Conservation (phyloP, 2,888 invertebrate species). For the Campaea margaritaria region DNA sequence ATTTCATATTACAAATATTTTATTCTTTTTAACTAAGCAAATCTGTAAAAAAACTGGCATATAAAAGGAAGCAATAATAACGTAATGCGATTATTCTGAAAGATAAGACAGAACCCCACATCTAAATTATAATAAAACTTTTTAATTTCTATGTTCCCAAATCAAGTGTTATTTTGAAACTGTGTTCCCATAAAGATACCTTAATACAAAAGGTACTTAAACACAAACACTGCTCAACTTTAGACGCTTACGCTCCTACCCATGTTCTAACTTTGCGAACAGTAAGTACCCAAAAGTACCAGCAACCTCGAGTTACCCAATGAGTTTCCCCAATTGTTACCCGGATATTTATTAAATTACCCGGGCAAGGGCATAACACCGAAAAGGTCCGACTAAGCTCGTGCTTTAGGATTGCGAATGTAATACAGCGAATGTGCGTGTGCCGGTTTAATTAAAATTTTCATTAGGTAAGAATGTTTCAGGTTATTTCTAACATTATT, state of each 20-base stretch:
- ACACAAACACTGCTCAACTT: neutral
- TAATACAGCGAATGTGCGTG: conserved; percentile 41
- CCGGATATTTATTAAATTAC: conserved; percentile 80
- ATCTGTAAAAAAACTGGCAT: too few species aligned
- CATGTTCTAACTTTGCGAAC: neutral
- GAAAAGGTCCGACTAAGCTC: conserved; percentile 66
- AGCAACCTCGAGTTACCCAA: conserved; percentile 45
- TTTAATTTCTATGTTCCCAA: neutral
- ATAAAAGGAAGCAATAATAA: too few species aligned
- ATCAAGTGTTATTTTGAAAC: neutral
- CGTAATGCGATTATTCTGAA: too few species aligned
- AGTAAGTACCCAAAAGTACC: conserved; percentile 1
- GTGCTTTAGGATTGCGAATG: conserved; percentile 51
- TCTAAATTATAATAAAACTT: neutral
- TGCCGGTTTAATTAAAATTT: conserved; percentile 36
- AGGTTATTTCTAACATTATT: conserved; percentile 24
- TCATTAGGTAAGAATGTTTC: conserved; percentile 28
- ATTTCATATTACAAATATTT: too few species aligned
- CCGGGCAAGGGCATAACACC: conserved; percentile 64
- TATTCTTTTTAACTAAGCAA: too few species aligned
- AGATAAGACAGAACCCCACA: too few species aligned
- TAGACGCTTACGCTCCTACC: neutral
- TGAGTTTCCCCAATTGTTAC: conserved; percentile 71
- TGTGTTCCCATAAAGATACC: neutral
- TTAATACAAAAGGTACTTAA: neutral